phyloP scores from a whole-genome alignment of 2,797 vertebrate genomes.

The Galago senegalensis region DNA sequence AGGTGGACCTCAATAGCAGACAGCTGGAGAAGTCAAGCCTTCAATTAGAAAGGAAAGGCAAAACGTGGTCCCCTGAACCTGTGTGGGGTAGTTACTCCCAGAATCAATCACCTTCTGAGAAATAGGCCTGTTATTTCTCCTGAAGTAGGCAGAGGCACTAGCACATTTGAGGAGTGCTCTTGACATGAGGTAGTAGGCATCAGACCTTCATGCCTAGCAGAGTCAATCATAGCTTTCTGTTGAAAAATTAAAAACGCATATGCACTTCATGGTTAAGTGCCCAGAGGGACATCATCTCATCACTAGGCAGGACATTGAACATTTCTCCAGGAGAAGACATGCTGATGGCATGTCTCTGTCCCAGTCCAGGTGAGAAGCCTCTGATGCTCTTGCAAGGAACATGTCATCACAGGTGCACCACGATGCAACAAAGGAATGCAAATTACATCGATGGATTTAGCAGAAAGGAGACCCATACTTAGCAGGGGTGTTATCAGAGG shows the following conservation, averaged over 20 bases:
- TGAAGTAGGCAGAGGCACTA: slow-evolving; percentile 16
- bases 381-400: neutral
- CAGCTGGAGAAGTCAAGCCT: neutral
- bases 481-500: neutral
- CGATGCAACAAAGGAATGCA: neutral
- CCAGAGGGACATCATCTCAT: neutral
- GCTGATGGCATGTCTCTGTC: neutral
- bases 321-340: neutral
- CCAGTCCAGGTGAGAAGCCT: neutral
- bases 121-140: slow-evolving; percentile 39
- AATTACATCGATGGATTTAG: neutral
- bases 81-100: slow-evolving; percentile 32
- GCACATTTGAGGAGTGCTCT: neutral
- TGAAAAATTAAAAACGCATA: slow-evolving; percentile 54
- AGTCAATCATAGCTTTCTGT: slow-evolving; percentile 51
- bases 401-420: neutral
- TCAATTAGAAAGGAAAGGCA: neutral
- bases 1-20: neutral
- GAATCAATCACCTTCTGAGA: slow-evolving; percentile 35
- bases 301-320: slow-evolving; percentile 10
- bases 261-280: neutral
- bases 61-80: neutral
- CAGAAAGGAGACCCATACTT: neutral
- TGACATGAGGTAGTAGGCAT: slow-evolving; percentile 57
- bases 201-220: neutral